Evolutionary conservation across 2,888 invertebrate genomes (phyloP), one percentile per base, ranked within the genome.

Genomic region (Eudemis profundana): DNA sequence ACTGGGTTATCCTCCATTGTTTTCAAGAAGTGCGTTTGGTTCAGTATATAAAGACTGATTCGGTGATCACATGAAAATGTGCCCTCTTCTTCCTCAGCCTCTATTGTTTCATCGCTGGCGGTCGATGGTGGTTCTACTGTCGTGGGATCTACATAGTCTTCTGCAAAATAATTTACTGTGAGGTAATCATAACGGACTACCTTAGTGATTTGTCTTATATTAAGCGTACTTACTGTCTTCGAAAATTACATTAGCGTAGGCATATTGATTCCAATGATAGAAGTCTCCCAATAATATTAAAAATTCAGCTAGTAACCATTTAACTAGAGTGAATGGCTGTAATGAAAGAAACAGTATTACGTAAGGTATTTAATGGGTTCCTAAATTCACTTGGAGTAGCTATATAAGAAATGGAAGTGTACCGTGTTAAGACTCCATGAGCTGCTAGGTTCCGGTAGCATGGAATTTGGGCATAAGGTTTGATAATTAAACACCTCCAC

Each of bases 401-500:
- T 23, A 23, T 23, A 23, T 23, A 5, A 3, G 5, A 23, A 33
- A 33, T 33, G 27, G 0, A 27, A 27, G 27, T 76, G 63, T 72
- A 92, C 91, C 74, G 87, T 83, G 14, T 72, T 69, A 29, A 89
- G 70, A 3, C 81, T 75, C 81, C 84, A 88, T 14, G 83, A 83
- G 29, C 79, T 74, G 60, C 74, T 86, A 2, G 72, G 61, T 8
- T 74, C 69, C 4, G 36, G 3, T 19, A 85, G 49, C 29, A 74
- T 74, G 1, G 82, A 80, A 3, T 77, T 42, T 8, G 86, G 86
- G 77, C 98, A 98, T 36, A 96, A 89, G 0, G 95, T 97, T 84
- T 98, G 98, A 78, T 96, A 97, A 83, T 98, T 97, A 76, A 95
- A 97, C 54, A 98, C 94, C 23, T 94, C 94, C 0, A 97, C 94